Evolutionary conservation across 2,113 vertebrate genomes (phyloP), one percentile per base, ranked within the genome.

Genomic region (Alosa alosa): DNA sequence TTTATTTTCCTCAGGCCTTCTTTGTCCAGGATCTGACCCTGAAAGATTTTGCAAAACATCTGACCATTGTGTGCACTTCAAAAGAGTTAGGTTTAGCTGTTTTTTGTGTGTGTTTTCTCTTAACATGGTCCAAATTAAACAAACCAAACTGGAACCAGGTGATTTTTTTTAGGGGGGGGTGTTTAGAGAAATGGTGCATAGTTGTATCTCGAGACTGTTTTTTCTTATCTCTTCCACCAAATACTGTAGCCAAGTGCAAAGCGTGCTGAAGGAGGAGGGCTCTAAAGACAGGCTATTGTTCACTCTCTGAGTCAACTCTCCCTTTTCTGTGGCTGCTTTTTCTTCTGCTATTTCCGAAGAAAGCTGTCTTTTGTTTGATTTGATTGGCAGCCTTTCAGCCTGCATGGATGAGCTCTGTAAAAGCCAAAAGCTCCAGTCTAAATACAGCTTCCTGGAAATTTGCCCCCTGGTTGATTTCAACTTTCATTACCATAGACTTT

Each of bases 291-390:
- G 18, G 72, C 31, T 36, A 78, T 78, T 78, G 36, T 68, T 68
- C 72, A 13, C 72, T 15, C 72, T 39, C 72, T 1, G 10, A 36
- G 25, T 72, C 64, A 36, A 36, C 25, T 39, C 36, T 78, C 4
- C 11, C 25, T 31, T 15, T 36, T 78, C 36, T 72, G 9, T 36
- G 9, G 64, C 64, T 31, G 25, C 1, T 72, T 72, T 36, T 72
- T 72, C 36, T 18, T n/a, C 25, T 25, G 9, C 64, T n/a, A 72
- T 72, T 72, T 25, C n/a, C 2, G 25, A 72, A 72, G 64, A 72
- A 72, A 72, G 25, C 72, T 39, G 72, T 36, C 72, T 78, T 78
- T 78, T 78, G 72, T 78, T 78, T 78, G 72, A 78, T 78, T 78
- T 78, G 72, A 78, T 78, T 78, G 72, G 72, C 72, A 39, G 31